Evolutionary conservation across 2,888 invertebrate species (phyloP).

Genomic region (Aleiodes leptofemur): DNA sequence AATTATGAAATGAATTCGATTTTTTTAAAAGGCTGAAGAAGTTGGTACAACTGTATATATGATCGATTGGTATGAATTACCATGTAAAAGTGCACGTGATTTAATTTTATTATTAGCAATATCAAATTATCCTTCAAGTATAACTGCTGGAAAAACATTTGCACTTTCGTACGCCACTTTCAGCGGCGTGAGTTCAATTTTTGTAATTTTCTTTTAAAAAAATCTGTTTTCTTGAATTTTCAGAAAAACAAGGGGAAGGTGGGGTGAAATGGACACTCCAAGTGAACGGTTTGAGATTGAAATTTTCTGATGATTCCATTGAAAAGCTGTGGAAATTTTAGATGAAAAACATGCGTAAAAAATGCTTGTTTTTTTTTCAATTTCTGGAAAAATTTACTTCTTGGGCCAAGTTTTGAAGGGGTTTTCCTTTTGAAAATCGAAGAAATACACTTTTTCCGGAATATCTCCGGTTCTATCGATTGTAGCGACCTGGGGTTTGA

Average conservation of each 20-base stretch:
- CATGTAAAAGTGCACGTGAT: constrained; percentile 55
- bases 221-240: not conserved
- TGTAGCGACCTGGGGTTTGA: too few relatives aligned
- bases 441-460: too few relatives aligned
- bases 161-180: constrained; percentile 63
- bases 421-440: too few relatives aligned
- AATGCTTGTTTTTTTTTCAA: too few relatives aligned
- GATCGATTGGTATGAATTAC: constrained; percentile 65
- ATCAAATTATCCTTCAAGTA: constrained; percentile 60
- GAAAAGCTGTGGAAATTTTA: too few relatives aligned
- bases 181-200: constrained; percentile 55
- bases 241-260: not conserved
- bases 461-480: too few relatives aligned
- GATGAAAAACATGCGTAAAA: too few relatives aligned
- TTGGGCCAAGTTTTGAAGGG: too few relatives aligned
- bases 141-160: constrained; percentile 67
- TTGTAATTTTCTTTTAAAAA: constrained; percentile 37
- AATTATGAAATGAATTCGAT: constrained; percentile 6
- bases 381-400: too few relatives aligned
- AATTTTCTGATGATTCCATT: too few relatives aligned
- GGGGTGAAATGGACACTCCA: too few relatives aligned
- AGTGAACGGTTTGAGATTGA: too few relatives aligned
- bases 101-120: constrained; percentile 61
- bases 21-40: constrained; percentile 54
- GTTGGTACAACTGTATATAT: constrained; percentile 62